Evolutionary conservation across 2,888 invertebrate species (phyloP), one percentile per base, ranked within the genome.

Genomic region (Macrosiphum euphorbiae): DNA sequence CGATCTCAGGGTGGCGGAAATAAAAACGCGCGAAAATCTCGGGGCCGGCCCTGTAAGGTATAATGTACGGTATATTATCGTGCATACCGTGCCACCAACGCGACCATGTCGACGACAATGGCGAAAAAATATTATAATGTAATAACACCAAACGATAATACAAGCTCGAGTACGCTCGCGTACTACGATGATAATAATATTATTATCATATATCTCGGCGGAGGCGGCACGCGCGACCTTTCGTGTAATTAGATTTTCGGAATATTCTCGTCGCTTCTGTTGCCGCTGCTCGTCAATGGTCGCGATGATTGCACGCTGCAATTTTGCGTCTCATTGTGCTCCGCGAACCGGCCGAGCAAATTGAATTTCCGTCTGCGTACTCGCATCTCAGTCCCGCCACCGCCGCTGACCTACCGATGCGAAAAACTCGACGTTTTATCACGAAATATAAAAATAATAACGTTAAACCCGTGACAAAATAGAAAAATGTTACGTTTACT

Each of bases 231-330:
- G 20, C n/a, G 44, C 50, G 92, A 88, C 92, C 92, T 47, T 61
- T 67, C 26, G 10, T 44, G 28, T 78, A 88, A 92, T 88, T 52
- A 52, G 88, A 88, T 92, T 91, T 86, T 88, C 67, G 50, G 20
- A 87, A 88, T 88, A 92, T 78, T 78, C 67, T 41, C 88, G 24
- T 78, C 11, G 58, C 8, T 41, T 35, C 78, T 35, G 78, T 78
- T 35, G 52, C 55, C 44, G 26, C 20, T 11, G 28, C 28, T 44
- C 47, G 47, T 78, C 92, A 92, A 92, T 92, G 88, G 92, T 78
- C 52, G 44, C 78, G 78, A 78, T 88, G 92, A 92, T 92, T 92
- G 92, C 92, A 41, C 20, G 92, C 78, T 78, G 35, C 88, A 92
- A 92, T 92, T 88, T 92, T 26, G 78, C 52, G 78, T 88, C 55